Percentiles rank a stretch among this genome's conserved stretches.
Evolutionary conservation across 2,888 invertebrate species (phyloP).

Genomic region (Meghimatium bilineatum): DNA sequence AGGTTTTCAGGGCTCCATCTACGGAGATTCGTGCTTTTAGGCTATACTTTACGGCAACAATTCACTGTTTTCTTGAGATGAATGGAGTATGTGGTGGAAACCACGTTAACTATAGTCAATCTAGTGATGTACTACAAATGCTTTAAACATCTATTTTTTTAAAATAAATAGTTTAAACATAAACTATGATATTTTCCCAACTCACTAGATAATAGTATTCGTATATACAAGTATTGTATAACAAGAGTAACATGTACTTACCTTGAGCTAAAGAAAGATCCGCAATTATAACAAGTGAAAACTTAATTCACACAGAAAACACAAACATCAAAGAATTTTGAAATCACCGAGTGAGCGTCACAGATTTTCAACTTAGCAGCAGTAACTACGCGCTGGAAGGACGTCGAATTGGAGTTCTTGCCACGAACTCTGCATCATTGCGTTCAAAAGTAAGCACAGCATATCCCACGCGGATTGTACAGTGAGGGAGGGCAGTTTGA

Average conservation of each 20-base stretch:
- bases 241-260: background rate
- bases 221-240: no score
- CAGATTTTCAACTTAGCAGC: background rate
- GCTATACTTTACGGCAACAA: no score
- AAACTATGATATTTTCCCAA: no score
- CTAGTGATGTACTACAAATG: no score
- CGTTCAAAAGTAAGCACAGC: background rate
- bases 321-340: conserved; percentile 2
- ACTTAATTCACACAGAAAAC: background rate
- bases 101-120: no score
- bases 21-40: no score
- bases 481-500: background rate
- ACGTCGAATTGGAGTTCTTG: background rate
- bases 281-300: background rate
- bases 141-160: no score
- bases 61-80: no score
- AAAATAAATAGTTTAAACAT: no score
- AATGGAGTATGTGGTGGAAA: no score
- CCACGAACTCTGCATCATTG: background rate
- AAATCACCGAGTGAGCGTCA: background rate
- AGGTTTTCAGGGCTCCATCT: no score
- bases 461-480: background rate
- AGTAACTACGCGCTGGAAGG: background rate
- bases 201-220: no score
- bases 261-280: background rate